Conservation (phyloP, 2,113 vertebrate species). For the Narcine bancroftii region DNA sequence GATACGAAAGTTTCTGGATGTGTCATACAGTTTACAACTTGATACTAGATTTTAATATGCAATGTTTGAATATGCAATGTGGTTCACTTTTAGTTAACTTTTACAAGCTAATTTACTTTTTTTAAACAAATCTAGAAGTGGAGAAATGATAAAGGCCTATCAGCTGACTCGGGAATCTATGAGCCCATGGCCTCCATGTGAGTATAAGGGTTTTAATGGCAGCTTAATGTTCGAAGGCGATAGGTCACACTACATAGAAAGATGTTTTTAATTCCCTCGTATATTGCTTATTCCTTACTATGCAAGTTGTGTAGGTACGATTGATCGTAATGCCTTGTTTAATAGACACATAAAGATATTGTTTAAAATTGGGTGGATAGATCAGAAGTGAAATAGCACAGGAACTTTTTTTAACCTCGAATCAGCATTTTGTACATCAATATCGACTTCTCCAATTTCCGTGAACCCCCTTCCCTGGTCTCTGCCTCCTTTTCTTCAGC, state of each 20-base stretch:
- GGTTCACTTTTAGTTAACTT: not conserved
- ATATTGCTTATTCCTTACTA: not conserved
- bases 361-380: too few relatives aligned
- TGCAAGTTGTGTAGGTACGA: not conserved
- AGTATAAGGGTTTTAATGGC: not conserved
- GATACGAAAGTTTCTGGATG: not conserved
- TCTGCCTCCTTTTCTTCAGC: too few relatives aligned
- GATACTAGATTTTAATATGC: not conserved
- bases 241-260: not conserved
- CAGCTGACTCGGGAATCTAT: not conserved
- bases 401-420: too few relatives aligned
- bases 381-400: too few relatives aligned
- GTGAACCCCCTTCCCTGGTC: too few relatives aligned
- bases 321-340: not conserved
- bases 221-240: not conserved
- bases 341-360: not conserved
- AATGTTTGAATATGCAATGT: not conserved
- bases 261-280: not conserved
- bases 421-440: too few relatives aligned
- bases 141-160: not conserved
- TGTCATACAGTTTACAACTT: not conserved
- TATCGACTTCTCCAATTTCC: too few relatives aligned
- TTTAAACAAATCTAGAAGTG: not conserved
- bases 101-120: not conserved
- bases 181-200: constrained; percentile 9